Base-by-base conservation (phyloP, 1,140 invertebrate species). In the Holotrichia oblita region DNA sequence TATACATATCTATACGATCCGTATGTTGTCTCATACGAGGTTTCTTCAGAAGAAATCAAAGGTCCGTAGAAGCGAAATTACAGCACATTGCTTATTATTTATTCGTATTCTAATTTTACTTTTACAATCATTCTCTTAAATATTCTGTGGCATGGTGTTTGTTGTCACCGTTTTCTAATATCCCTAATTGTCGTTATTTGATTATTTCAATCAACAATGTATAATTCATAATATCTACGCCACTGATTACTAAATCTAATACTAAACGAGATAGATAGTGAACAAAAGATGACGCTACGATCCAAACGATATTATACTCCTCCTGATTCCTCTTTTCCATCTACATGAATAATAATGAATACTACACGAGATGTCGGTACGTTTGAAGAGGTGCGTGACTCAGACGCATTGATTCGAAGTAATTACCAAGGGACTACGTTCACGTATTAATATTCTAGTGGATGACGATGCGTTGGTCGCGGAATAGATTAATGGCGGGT, bases 361-460 rank as follows among this genome's bases (percentile, higher is more conserved):
- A 20, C 22, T 34, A 20, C 22, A 69, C 61, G 61, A 69, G 61
- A 69, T 34, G 61, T 69, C 61, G 61, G 61, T 69, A 12, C 61
- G 22, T 69, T 69, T 69, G 61, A 69, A 69, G 22, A 69, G 61
- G 61, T 69, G 61, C 61, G 61, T 69, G 61, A 69, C 61, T 69
- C 61, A 69, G 7, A 14, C 61, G 22, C 61, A 69, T 69, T 34
- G 27, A 69, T 69, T 69, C 61, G 17, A 69, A 69, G 61, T 69
- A 69, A 69, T 69, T 69, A 69, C 48, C 61, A 69, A 34, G 22
- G 22, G 61, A 69, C 61, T 34, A 34, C 22, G 22, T 22, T 69
- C 20, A 17, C 20, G 61, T 69, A 22, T 69, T 69, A 69, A 69
- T 69, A 69, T 69, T 69, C 61, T 34, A 34, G 24, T 27, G 61